These are phyloP conservation scores for Poliocrania exsul DNA, from an alignment of 2,797 vertebrate species.

Conservation along the genomic window DNA sequence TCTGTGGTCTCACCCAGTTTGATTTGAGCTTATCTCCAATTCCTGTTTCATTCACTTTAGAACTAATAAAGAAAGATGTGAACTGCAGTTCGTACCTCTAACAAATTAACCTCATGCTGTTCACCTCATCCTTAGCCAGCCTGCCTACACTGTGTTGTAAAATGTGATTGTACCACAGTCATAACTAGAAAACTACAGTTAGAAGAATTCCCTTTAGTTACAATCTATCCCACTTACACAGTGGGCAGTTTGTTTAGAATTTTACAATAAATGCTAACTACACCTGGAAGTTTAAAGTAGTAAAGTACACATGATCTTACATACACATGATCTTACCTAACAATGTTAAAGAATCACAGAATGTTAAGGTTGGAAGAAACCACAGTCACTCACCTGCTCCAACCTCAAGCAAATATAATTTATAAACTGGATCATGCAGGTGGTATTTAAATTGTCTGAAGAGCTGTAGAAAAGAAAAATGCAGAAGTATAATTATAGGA, in stretches of 20 bases:
- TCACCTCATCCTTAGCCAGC: not conserved
- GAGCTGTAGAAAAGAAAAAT: not conserved
- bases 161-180: not conserved
- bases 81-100: not conserved
- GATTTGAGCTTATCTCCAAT: not conserved
- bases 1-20: not conserved
- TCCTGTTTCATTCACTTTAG: not conserved
- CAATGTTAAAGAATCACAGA: not conserved
- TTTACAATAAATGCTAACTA: not conserved
- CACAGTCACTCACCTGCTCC: fast-evolving
- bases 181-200: not conserved
- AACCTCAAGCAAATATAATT: not conserved
- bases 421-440: not conserved
- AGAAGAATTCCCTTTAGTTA: not conserved
- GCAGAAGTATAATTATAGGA: not conserved
- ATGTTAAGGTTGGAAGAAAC: not conserved
- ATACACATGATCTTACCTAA: not conserved
- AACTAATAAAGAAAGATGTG: not conserved
- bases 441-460: not conserved
- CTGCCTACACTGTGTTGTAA: not conserved
- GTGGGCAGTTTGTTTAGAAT: not conserved
- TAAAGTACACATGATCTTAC: not conserved
- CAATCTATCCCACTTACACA: not conserved
- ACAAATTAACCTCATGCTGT: not conserved
- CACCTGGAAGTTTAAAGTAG: not conserved